Percentiles rank a stretch among this genome's conserved stretches.
phyloP scores from a whole-genome alignment of 2,888 invertebrate species.

The Andrena haemorrhoa region DNA sequence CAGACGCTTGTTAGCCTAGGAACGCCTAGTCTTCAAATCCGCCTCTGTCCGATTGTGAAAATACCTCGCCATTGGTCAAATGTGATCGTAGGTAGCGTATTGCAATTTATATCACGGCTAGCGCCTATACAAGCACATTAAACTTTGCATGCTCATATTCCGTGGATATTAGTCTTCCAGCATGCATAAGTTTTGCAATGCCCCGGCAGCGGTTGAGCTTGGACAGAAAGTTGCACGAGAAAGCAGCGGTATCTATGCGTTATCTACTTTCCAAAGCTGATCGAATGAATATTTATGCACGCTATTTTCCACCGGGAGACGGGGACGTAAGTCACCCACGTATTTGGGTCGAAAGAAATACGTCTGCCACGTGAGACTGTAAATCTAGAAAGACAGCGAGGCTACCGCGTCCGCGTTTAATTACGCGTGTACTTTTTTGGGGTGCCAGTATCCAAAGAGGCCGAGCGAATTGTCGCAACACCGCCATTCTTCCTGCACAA shows the following conservation, averaged over 20 bases:
- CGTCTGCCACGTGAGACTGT: too few species aligned
- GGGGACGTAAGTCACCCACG: conserved; percentile 9
- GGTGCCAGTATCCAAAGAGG: conserved; percentile 4
- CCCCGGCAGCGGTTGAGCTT: conserved; percentile 1
- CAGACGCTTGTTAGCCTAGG: too few species aligned
- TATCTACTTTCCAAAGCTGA: conserved; percentile 43
- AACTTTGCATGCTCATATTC: conserved; percentile 1
- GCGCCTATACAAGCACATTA: conserved; percentile 6
- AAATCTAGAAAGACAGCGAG: not conserved
- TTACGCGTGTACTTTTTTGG: conserved; percentile 23
- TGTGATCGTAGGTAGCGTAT: not conserved
- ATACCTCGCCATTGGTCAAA: not conserved
- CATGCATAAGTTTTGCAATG: not conserved
- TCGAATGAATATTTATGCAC: conserved; percentile 3
- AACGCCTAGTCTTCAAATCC: too few species aligned
- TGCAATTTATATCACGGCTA: not conserved
- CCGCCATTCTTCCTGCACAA: conserved; percentile 33
- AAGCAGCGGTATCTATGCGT: conserved; percentile 11
- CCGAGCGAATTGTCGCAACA: conserved; percentile 23
- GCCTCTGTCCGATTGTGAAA: not conserved
- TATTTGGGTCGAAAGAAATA: conserved; percentile 11
- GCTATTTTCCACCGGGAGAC: not conserved
- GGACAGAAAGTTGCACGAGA: conserved; percentile 30
- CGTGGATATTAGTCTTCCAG: conserved; percentile 1
- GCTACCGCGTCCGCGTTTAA: conserved; percentile 15